Base-by-base conservation (phyloP, 2,888 invertebrate genomes). In the Agriopis marginaria region DNA sequence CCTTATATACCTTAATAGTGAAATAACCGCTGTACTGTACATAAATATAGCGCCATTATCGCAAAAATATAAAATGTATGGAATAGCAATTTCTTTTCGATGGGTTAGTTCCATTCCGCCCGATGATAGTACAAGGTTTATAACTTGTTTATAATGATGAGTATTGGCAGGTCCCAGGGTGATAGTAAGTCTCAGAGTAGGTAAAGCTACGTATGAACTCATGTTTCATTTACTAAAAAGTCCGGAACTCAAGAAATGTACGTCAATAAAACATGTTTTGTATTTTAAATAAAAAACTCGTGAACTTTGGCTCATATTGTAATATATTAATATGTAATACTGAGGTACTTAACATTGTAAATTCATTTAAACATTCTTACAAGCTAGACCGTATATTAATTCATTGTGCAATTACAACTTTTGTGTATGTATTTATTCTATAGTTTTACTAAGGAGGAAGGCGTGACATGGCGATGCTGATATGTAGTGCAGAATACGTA, bases 391-490 rank as follows among this genome's bases (percentile, higher is more conserved):
- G 45, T 67, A 63, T 40, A 50, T 45, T 74, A 74, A 66, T 72
- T 72, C 75, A 73, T 77, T 74, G 77, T 77, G 77, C 77, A 77
- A 68, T 74, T 69, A 74, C 66, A 75, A 70, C 68, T 63, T 68
- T 70, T 64, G 72, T 74, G 72, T 70, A 12, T 42, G 53, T 54
- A 39, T 62, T 53, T 64, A 66, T 61, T 45, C 51, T 62, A 56
- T 63, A 55, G 60, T 59, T 70, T 71, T 55, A 42, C 54, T 32
- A 32, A 32, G 32, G 50, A 64, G 72, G 72, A 76, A 70, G 32
- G 65, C 64, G 69, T 75, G 72, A 32, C 32, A 76, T 70, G 74
- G 4, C n/a, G 58, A 44, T 66, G 66, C 51, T 75, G 75, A 75
- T 76, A 76, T 76, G 76, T 76, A 66, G 68, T 71, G 72, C 66